Conservation (phyloP, 2,888 invertebrate species). For the Clistopyga incitator region DNA sequence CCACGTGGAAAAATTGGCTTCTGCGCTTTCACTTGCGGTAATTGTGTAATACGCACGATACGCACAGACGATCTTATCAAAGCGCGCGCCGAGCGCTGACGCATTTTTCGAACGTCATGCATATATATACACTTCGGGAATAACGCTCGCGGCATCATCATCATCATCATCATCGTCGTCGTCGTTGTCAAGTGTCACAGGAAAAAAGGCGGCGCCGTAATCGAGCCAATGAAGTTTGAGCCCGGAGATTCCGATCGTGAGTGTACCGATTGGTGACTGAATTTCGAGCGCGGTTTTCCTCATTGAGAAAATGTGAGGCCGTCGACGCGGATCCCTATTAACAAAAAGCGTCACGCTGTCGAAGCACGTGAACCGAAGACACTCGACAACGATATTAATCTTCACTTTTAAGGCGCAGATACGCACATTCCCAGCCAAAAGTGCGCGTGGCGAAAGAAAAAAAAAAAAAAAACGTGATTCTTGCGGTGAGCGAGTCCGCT, state of each 20-base stretch:
- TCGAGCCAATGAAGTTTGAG: not conserved
- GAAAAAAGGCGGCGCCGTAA: not conserved
- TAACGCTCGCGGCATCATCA: not conserved
- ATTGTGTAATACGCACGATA: not conserved
- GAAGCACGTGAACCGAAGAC: not conserved
- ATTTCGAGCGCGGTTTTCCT: not conserved
- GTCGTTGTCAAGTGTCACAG: not conserved
- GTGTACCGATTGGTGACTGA: not conserved
- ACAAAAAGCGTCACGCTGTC: not conserved
- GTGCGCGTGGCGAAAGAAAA: too few species aligned
- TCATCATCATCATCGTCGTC: not conserved
- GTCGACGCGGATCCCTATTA: not conserved
- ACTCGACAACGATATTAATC: not conserved
- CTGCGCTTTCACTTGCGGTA: constrained; percentile 1
- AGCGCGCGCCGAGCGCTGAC: not conserved
- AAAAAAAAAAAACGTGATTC: not conserved
- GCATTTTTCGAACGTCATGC: not conserved
- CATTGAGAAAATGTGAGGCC: not conserved
- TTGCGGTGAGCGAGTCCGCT: not conserved
- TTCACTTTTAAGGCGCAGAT: too few species aligned
- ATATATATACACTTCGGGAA: not conserved
- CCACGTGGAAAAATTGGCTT: not conserved
- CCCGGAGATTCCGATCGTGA: not conserved
- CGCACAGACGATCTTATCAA: not conserved
- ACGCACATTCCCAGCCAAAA: too few species aligned